Evolutionary conservation across 2,113 vertebrate species (phyloP), one percentile per base, ranked within the genome.

Genomic region (Athene noctua): DNA sequence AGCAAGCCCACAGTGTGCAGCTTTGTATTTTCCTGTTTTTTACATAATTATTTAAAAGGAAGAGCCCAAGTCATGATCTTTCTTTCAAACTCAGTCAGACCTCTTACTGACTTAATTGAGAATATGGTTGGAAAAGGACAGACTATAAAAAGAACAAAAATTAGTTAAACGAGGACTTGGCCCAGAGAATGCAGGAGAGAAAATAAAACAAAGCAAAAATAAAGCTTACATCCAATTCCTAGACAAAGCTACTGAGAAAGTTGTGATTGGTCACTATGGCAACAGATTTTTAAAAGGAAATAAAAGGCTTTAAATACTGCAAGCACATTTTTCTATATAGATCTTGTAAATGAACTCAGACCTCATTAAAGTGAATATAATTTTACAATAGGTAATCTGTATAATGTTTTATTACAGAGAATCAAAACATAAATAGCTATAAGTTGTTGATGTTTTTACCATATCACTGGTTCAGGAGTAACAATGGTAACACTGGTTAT

Each of bases 231-330:
- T 87, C 61, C 63, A 91, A 55, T 88, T 83, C 92, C 66, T 88
- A 85, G 86, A 92, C 54, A 92, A 92, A 94, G 91, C 92, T 81
- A 58, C 58, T 59, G 68, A 94, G 71, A 95, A 93, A 95, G 91
- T 91, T 95, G 79, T 94, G 80, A 75, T 88, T 55, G 49, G 86
- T 97, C 90, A 87, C 96, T 91, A 97, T 92, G 93, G 96, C 90
- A 97, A 97, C 96, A 84, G 94, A 92, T 91, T 79, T 89, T 92
- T 73, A 96, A 95, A 96, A 84, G 72, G 92, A 95, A 94, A 93
- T 88, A 92, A 92, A 95, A 85, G 70, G 70, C 66, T 92, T 95
- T 92, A 89, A 86, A 80, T 91, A 77, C n/a, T 36, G 22, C 68
- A 87, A 68, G 70, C 68, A 92, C 23, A 47, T 87, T 95, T 92